Base-by-base conservation (phyloP, 1,140 invertebrate species). In the Stratiolaelaps scimitus region DNA sequence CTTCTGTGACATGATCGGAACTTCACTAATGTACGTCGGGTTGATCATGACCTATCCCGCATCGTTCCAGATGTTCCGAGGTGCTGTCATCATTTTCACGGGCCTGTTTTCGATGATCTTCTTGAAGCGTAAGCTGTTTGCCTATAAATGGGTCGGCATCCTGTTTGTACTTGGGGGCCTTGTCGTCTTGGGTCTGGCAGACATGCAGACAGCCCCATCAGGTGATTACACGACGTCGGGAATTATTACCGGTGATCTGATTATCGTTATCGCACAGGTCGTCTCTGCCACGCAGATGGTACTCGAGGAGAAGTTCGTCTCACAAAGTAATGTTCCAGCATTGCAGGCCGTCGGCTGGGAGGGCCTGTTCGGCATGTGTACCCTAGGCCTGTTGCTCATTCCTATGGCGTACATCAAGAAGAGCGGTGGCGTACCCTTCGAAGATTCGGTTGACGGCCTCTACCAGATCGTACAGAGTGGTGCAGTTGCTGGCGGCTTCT, bases 41-140 rank as follows among this genome's bases (percentile, higher is more conserved):
- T 78, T 97, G 19, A 93, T 83, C 71, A 76, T 97, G 70, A 97
- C 93, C 0, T 92, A 87, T 75, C 86, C 88, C 0, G 92, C 89
- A 66, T 93, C 89, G 73, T 97, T 94, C 75, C 92, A 96, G 79
- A 97, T 97, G 92, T 83, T 97, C 69, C 79, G 92, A 80, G 85
- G 87, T 65, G 84, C 92, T 68, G 85, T 94, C 0, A 93, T 97
- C 67, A 81, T 97, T 7, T 98, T 97, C 76, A 92, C 92, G 46
- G 91, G 87, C 2, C 73, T 94, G 7, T 77, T 95, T 0, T 94
- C 92, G 26, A 84, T 89, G n/a, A 85, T 83, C 30, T 94, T 94
- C 75, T 78, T 96, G 2, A 79, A 86, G 20, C 79, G 85, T 68
- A 79, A 78, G 56, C 79, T 92, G 30, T 80, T 79, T 66, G 72